phyloP scores from a whole-genome alignment of 2,888 invertebrate species.

The Euzetes globulus region DNA sequence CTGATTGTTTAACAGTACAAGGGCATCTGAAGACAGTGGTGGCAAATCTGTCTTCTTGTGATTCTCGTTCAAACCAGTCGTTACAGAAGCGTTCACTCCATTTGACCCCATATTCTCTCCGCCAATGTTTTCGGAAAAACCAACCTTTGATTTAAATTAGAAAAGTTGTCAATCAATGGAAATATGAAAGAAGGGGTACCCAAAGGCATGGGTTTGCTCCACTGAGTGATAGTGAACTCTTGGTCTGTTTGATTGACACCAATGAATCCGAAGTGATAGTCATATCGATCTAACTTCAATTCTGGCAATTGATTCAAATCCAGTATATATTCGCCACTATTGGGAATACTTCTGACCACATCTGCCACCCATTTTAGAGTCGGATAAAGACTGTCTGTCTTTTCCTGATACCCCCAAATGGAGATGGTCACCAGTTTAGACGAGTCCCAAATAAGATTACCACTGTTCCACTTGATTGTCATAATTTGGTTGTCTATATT shows the following conservation, averaged over 20 bases:
- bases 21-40: slow-evolving; percentile 59
- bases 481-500: slow-evolving; percentile 65
- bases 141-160: slow-evolving; percentile 55
- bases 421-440: slow-evolving; percentile 70
- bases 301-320: slow-evolving; percentile 59
- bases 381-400: slow-evolving; percentile 58
- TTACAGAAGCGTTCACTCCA: slow-evolving; percentile 81
- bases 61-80: slow-evolving; percentile 78
- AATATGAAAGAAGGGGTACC: slow-evolving; percentile 45
- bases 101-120: slow-evolving; percentile 60
- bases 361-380: slow-evolving; percentile 66
- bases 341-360: slow-evolving; percentile 40
- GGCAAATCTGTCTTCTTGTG: slow-evolving; percentile 67
- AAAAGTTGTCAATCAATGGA: not conserved
- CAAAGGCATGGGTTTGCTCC: slow-evolving; percentile 85
- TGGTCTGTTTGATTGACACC: slow-evolving; percentile 73
- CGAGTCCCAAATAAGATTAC: slow-evolving; percentile 70
- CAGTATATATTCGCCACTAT: slow-evolving; percentile 34
- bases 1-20: slow-evolving; percentile 80
- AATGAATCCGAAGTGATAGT: slow-evolving; percentile 76
- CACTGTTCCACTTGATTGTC: slow-evolving; percentile 71
- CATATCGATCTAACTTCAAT: slow-evolving; percentile 52
- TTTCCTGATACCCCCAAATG: slow-evolving; percentile 66
- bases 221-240: slow-evolving; percentile 63
- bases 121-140: slow-evolving; percentile 88